Percentiles rank a stretch among this genome's conserved stretches.
These are phyloP conservation scores for Acanthopagrus latus DNA, from an alignment of 2,797 vertebrate species.

Conservation along the genomic window DNA sequence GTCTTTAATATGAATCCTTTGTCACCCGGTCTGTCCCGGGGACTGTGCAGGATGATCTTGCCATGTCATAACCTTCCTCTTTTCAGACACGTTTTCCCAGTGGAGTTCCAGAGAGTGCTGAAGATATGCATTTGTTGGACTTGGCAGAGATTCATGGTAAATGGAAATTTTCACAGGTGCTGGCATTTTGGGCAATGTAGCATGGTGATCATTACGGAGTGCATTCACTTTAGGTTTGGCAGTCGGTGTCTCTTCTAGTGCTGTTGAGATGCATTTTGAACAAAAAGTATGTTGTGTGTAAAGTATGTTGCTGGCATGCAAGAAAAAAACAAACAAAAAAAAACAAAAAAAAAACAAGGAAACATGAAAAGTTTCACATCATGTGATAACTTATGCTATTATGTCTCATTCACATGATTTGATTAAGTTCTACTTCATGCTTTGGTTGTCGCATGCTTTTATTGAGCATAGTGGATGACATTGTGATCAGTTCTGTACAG, in stretches of 20 bases:
- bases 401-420: too few relatives aligned
- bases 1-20: constrained; percentile 77
- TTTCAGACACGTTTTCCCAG: constrained; percentile 35
- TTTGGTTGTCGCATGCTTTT: too few relatives aligned
- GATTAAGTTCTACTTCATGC: too few relatives aligned
- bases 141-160: constrained; percentile 37
- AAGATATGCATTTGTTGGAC: constrained; percentile 52
- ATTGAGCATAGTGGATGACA: too few relatives aligned
- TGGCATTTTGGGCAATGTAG: constrained; percentile 61
- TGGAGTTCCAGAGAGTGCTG: constrained; percentile 43
- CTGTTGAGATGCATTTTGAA: constrained; percentile 36
- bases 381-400: too few relatives aligned
- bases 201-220: constrained; percentile 40
- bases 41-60: constrained; percentile 14
- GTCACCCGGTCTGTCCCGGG: constrained; percentile 52
- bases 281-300: too few relatives aligned
- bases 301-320: too few relatives aligned
- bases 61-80: constrained; percentile 33
- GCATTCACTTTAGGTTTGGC: constrained; percentile 38
- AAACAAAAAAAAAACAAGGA: too few relatives aligned
- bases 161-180: constrained; percentile 54
- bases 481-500: too few relatives aligned
- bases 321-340: too few relatives aligned
- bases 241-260: constrained; percentile 15
- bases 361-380: too few relatives aligned